A percentile compares a stretch with the other conserved stretches of the same genome.
These are phyloP conservation scores for Phrynocephalus guinanensis DNA, from an alignment of 2,797 vertebrate species.

Conservation along the genomic window DNA sequence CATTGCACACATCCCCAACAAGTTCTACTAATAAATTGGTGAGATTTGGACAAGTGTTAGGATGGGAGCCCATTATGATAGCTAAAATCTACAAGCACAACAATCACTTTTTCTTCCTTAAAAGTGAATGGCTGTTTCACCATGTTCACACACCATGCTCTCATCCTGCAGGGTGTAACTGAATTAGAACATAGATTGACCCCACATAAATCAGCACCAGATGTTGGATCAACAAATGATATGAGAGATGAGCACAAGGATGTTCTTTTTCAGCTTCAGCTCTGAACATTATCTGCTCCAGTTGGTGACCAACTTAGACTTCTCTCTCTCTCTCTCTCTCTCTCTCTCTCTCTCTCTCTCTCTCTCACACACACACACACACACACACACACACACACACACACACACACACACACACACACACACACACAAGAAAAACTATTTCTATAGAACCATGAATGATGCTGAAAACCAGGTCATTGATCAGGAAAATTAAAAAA, in stretches of 20 bases:
- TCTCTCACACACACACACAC: too few species aligned
- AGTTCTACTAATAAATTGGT: background rate
- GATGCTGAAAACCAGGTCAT: slow-evolving; percentile 2
- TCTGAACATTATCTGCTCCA: slow-evolving; percentile 36
- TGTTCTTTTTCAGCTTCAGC: slow-evolving; percentile 29
- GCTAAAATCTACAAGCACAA: background rate
- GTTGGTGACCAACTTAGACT: slow-evolving; percentile 22
- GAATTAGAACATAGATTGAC: slow-evolving; percentile 21
- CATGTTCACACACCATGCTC: background rate
- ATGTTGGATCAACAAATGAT: slow-evolving; percentile 34
- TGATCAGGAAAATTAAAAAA: slow-evolving; percentile 45
- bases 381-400: too few species aligned
- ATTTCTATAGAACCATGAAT: background rate
- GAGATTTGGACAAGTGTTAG: background rate
- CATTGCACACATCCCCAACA: too few species aligned
- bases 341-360: accelerated
- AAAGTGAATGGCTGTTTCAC: background rate
- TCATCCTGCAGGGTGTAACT: slow-evolving; percentile 31
- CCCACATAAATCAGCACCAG: slow-evolving; percentile 41
- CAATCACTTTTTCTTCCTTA: background rate
- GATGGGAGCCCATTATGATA: background rate
- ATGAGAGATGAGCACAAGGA: slow-evolving; percentile 1
- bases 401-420: too few species aligned
- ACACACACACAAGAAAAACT: slow-evolving; percentile 24
- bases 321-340: too few species aligned